These are phyloP conservation scores for Dolichopus griseipennis DNA, from an alignment of 2,888 invertebrate species.

Conservation along the genomic window DNA sequence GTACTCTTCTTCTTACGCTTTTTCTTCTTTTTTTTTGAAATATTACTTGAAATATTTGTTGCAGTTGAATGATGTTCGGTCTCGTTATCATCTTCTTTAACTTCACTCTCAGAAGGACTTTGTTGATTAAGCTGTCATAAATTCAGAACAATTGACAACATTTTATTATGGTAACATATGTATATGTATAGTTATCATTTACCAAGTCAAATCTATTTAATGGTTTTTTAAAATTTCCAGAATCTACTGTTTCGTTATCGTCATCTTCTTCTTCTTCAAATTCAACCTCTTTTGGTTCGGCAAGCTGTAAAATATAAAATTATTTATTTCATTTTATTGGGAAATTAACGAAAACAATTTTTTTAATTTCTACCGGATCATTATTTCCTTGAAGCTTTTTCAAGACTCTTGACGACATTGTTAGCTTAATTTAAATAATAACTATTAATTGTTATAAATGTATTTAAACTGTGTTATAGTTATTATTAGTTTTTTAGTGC, in stretches of 20 bases:
- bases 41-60: slow-evolving; percentile 44
- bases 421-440: slow-evolving; percentile 9
- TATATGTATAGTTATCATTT: slow-evolving; percentile 29
- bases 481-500: neutral
- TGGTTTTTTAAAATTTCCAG: slow-evolving; percentile 47
- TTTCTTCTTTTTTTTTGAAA: slow-evolving; percentile 51
- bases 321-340: neutral
- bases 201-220: slow-evolving; percentile 63
- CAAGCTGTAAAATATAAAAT: neutral
- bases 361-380: neutral
- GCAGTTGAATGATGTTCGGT: slow-evolving; percentile 51
- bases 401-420: slow-evolving; percentile 58
- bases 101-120: slow-evolving; percentile 59
- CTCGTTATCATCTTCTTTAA: slow-evolving; percentile 59
- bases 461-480: neutral
- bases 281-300: slow-evolving; percentile 27
- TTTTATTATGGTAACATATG: neutral
- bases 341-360: neutral
- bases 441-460: neutral
- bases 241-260: slow-evolving; percentile 46
- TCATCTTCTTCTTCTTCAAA: slow-evolving; percentile 40
- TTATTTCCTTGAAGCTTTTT: slow-evolving; percentile 55
- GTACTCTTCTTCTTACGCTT: slow-evolving; percentile 56
- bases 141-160: slow-evolving; percentile 10
- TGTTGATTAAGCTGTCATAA: slow-evolving; percentile 52